These are phyloP conservation scores for Luperina nickerlii DNA, from an alignment of 2,888 invertebrate species.

Conservation along the genomic window DNA sequence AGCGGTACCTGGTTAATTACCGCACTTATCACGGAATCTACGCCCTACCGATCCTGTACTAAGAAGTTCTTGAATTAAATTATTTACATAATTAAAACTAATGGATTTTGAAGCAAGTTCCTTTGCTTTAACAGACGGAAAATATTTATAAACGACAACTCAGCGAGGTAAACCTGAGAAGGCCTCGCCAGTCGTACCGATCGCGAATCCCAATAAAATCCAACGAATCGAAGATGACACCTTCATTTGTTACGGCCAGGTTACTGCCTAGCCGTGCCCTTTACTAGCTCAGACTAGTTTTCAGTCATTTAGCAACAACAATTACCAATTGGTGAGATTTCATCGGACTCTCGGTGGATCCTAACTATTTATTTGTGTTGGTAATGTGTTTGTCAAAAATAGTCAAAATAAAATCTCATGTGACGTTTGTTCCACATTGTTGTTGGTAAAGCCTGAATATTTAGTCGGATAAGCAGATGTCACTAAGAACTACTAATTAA, in stretches of 20 bases:
- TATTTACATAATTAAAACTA: slow-evolving; percentile 51
- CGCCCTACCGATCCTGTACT: slow-evolving; percentile 25
- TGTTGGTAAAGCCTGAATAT: slow-evolving; percentile 7
- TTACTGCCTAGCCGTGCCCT: slow-evolving; percentile 71
- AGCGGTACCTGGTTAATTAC: slow-evolving; percentile 60
- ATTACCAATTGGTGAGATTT: neutral
- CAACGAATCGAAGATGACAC: slow-evolving; percentile 67
- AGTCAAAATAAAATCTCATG: neutral
- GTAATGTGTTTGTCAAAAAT: neutral
- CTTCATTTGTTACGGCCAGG: slow-evolving; percentile 74
- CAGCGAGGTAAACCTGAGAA: slow-evolving; percentile 59
- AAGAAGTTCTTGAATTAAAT: slow-evolving; percentile 49
- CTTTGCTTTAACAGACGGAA: slow-evolving; percentile 34
- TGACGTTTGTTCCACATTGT: slow-evolving; percentile 15
- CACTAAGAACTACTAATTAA: slow-evolving; percentile 24
- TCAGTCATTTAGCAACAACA: slow-evolving; percentile 14
- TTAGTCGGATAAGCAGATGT: slow-evolving; percentile 22
- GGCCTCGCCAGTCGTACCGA: slow-evolving; percentile 53
- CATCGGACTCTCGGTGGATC: neutral
- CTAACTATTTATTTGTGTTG: neutral
- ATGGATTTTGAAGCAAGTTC: slow-evolving; percentile 48
- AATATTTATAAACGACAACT: slow-evolving; percentile 45
- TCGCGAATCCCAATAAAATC: slow-evolving; percentile 58
- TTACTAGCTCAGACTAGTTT: slow-evolving; percentile 67
- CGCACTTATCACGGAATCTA: slow-evolving; percentile 46